phyloP scores from a whole-genome alignment of 2,113 vertebrate species.

The Antennarius striatus region DNA sequence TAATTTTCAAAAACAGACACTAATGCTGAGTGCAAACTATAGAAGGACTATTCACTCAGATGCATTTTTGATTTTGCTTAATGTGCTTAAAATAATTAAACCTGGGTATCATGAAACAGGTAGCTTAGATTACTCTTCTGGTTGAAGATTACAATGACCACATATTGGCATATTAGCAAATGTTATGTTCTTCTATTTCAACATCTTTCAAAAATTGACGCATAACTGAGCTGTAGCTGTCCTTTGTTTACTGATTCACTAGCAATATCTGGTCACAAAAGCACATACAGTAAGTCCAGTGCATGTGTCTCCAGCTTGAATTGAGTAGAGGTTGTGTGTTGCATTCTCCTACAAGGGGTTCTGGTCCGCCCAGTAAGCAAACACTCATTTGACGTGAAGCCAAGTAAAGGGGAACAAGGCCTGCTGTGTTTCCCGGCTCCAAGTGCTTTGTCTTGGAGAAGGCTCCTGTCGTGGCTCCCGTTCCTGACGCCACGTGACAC shows the following conservation, averaged over 20 bases:
- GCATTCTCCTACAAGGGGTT: slow-evolving; percentile 35
- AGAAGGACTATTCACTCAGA: too few relatives aligned
- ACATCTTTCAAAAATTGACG: background rate
- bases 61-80: too few relatives aligned
- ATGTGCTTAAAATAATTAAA: too few relatives aligned
- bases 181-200: too few relatives aligned
- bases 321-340: slow-evolving; percentile 30
- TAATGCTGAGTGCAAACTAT: too few relatives aligned
- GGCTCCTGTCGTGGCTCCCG: slow-evolving; percentile 54
- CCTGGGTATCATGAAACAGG: too few relatives aligned
- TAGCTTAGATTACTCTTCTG: too few relatives aligned
- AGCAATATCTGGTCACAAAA: slow-evolving; percentile 2
- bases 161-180: background rate
- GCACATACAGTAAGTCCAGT: slow-evolving; percentile 9
- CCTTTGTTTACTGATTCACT: background rate
- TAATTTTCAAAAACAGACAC: too few relatives aligned
- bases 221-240: background rate
- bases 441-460: slow-evolving; percentile 70
- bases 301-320: slow-evolving; percentile 9
- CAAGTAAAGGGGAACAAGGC: slow-evolving; percentile 67
- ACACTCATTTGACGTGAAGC: slow-evolving; percentile 71
- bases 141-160: too few relatives aligned
- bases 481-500: slow-evolving; percentile 64
- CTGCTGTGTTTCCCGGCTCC: slow-evolving; percentile 65
- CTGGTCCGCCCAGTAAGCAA: slow-evolving; percentile 67